These are phyloP conservation scores for Volucella bombylans DNA, from an alignment of 2,888 invertebrate species.

Conservation along the genomic window DNA sequence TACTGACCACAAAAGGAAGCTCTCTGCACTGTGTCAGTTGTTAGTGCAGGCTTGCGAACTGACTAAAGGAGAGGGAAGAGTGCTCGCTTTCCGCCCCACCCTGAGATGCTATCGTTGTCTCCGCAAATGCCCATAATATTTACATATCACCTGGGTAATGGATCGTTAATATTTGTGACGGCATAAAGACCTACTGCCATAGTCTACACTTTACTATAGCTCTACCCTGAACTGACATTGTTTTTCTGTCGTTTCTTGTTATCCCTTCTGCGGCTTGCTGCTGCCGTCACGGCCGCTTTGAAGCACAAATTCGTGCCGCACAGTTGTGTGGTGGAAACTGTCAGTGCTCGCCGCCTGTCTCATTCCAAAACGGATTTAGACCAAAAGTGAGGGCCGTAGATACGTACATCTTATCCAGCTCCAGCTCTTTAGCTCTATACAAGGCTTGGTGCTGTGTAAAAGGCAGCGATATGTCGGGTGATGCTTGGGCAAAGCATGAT, in stretches of 20 bases:
- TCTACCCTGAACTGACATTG: slow-evolving; percentile 34
- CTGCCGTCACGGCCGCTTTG: slow-evolving; percentile 5
- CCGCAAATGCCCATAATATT: slow-evolving; percentile 73
- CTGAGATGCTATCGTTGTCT: slow-evolving; percentile 62
- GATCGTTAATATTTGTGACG: slow-evolving; percentile 72
- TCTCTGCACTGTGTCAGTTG: slow-evolving; percentile 19
- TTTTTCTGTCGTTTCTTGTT: slow-evolving; percentile 21
- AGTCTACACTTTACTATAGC: slow-evolving; percentile 9
- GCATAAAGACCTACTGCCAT: slow-evolving; percentile 67
- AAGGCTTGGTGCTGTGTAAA: neutral
- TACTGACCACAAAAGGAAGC: slow-evolving; percentile 44
- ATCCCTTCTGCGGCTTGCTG: slow-evolving; percentile 6
- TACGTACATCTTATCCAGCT: slow-evolving; percentile 9
- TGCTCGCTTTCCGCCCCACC: neutral
- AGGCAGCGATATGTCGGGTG: slow-evolving; percentile 10
- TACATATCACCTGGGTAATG: slow-evolving; percentile 72
- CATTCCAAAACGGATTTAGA: slow-evolving; percentile 59
- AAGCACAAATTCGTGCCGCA: slow-evolving; percentile 56
- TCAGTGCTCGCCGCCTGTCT: slow-evolving; percentile 51
- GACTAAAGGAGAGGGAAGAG: neutral
- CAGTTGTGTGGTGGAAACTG: slow-evolving; percentile 42
- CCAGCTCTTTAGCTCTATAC: neutral
- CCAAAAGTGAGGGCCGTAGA: slow-evolving; percentile 44
- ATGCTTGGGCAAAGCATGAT: slow-evolving; percentile 25
- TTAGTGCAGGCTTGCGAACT: neutral